These are phyloP conservation scores for Sminthopsis crassicaudata DNA, from an alignment of 2,113 vertebrate species.

Conservation along the genomic window DNA sequence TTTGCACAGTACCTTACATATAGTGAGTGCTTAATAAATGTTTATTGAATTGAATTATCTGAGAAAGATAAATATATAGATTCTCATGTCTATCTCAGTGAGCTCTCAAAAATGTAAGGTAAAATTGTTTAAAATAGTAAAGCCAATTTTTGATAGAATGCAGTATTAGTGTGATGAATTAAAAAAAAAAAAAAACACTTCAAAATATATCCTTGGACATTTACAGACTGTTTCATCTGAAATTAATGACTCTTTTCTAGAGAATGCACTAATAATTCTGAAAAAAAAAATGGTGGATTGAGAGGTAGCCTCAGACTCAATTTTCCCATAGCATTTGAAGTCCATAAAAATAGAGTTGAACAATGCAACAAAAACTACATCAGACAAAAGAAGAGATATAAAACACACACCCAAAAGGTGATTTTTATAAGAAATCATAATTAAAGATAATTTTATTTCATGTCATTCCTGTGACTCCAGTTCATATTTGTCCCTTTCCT, in stretches of 20 bases:
- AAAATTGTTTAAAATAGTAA: too few species aligned
- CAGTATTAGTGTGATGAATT: too few species aligned
- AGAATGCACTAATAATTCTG: neutral
- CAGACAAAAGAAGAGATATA: neutral
- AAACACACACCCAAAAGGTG: neutral
- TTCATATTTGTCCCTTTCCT: neutral
- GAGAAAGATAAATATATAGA: too few species aligned
- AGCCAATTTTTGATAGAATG: too few species aligned
- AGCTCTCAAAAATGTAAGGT: too few species aligned
- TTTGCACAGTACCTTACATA: neutral
- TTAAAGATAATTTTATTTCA: neutral
- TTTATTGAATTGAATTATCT: too few species aligned
- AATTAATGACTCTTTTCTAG: neutral
- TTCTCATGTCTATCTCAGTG: too few species aligned
- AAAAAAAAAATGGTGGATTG: neutral
- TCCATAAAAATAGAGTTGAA: neutral
- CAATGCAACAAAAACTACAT: neutral
- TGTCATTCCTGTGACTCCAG: neutral
- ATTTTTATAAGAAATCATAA: neutral
- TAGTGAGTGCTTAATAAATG: too few species aligned
- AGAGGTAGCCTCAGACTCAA: neutral
- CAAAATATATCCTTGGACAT: neutral
- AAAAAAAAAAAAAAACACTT: neutral
- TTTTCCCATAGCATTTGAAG: neutral
- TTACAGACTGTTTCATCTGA: neutral